These are phyloP conservation scores for Gallinago undulata DNA, from an alignment of 2,113 vertebrate species.

Conservation along the genomic window DNA sequence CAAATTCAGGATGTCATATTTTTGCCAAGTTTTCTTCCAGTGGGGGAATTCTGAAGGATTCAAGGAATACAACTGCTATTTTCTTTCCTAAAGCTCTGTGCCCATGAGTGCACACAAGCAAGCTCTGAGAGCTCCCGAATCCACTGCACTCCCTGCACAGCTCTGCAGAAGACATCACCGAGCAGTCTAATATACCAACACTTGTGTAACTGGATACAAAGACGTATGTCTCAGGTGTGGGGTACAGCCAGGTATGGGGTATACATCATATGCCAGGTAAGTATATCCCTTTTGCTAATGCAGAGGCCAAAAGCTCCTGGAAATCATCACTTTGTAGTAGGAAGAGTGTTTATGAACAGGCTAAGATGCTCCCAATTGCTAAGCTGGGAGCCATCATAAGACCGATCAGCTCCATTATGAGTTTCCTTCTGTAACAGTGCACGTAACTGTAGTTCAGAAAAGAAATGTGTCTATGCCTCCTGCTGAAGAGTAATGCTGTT, in stretches of 20 bases:
- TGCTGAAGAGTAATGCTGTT: not conserved
- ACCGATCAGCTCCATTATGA: not conserved
- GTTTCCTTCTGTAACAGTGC: not conserved
- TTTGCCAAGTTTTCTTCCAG: slow-evolving; percentile 16
- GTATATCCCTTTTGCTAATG: not conserved
- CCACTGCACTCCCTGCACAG: not conserved
- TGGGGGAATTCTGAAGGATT: not conserved
- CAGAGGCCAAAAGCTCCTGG: not conserved
- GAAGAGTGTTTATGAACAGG: not conserved
- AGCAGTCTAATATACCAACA: not conserved
- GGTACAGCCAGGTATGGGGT: not conserved
- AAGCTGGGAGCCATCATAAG: not conserved
- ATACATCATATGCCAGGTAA: not conserved
- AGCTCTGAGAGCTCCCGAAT: not conserved
- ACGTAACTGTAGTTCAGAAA: not conserved
- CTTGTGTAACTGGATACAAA: not conserved
- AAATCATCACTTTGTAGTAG: not conserved
- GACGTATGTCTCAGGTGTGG: rapidly evolving
- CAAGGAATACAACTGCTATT: not conserved
- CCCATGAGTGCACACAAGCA: not conserved
- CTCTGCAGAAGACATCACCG: not conserved
- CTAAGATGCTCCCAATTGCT: not conserved
- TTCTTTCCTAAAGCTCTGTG: not conserved
- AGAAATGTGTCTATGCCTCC: not conserved
- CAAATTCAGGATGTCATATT: not conserved